Evolutionary conservation across 1,140 invertebrate species (phyloP), one percentile per base, ranked within the genome.

Genomic region (Spodoptera frugiperda): DNA sequence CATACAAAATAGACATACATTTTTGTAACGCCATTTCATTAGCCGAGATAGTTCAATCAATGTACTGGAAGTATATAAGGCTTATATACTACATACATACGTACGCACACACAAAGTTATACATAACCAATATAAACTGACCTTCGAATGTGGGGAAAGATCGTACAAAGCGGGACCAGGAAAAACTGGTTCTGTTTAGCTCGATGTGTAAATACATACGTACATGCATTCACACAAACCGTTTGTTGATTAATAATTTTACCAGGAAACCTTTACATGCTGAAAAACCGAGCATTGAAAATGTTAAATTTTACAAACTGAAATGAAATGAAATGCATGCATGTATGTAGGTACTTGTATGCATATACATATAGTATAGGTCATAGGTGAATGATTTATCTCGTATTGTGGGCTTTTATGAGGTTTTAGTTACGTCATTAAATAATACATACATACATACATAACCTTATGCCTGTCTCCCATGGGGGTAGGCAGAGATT

Each of bases 191-290:
- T 25, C 0, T 2, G 1, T 25, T 25, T 25, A 25, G 25, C 25
- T 21, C 17, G 12, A 10, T 39, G 30, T 39, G 57, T 15, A 25
- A 39, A 59, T 25, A 25, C 30, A 15, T 4, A 61, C 10, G 15
- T 14, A 61, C 33, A 10, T 30, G 11, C 11, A 30, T 44, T 33
- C n/a, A 63, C 30, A 63, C 59, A 44, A 63, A 33, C 59, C 59
- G 59, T 10, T 63, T 44, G 59, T 63, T 63, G 59, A 63, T 63
- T 63, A 63, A 63, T 63, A 63, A 63, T 63, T 63, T 63, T 63
- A 44, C 33, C 59, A 63, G 59, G 59, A 44, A 63, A 63, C 59
- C 33, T 63, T 17, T 15, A 63, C 59, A 44, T 44, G 9, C 33
- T 39, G 59, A 63, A 63, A 63, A 63, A 63, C 44, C 59, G 59